Percentiles rank a stretch among this genome's conserved stretches.
Evolutionary conservation across 2,888 invertebrate species (phyloP).

Genomic region (Cryptophagus acutangulus): DNA sequence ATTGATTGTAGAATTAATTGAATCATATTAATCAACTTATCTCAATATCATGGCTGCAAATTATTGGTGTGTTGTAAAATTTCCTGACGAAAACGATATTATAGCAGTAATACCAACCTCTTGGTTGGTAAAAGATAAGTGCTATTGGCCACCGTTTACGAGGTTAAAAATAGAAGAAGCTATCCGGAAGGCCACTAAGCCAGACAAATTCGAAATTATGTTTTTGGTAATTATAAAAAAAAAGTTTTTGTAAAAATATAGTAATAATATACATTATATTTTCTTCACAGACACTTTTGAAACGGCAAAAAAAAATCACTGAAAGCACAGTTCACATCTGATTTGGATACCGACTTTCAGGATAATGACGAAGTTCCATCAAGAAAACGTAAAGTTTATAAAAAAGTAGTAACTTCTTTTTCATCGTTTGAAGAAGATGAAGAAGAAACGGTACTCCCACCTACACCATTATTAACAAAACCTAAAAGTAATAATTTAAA

Average conservation of each 20-base stretch:
- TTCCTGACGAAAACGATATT: background rate
- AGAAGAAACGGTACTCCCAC: background rate
- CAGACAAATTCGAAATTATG: constrained; percentile 1
- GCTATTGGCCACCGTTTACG: background rate
- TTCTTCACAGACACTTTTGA: background rate
- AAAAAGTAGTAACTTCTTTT: background rate
- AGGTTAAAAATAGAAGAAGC: background rate
- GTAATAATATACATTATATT: background rate
- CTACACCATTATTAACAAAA: background rate
- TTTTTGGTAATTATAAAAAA: background rate
- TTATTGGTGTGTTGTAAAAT: constrained; percentile 1
- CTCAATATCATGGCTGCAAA: too few relatives aligned
- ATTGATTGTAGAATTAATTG: too few relatives aligned
- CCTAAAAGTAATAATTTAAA: background rate
- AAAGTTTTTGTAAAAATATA: background rate
- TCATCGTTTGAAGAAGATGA: too few relatives aligned
- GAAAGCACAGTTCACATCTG: constrained; percentile 1
- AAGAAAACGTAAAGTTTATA: background rate
- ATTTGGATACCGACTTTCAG: constrained; percentile 1
- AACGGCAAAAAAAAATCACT: background rate
- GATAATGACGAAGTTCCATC: background rate
- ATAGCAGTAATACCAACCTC: background rate
- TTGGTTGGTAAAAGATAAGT: constrained; percentile 1
- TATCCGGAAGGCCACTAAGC: background rate
- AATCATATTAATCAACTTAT: too few relatives aligned